A percentile compares a stretch with the other conserved stretches of the same genome.
Evolutionary conservation across 2,113 vertebrate species (phyloP).

Genomic region (Notarius lentiginosus): DNA sequence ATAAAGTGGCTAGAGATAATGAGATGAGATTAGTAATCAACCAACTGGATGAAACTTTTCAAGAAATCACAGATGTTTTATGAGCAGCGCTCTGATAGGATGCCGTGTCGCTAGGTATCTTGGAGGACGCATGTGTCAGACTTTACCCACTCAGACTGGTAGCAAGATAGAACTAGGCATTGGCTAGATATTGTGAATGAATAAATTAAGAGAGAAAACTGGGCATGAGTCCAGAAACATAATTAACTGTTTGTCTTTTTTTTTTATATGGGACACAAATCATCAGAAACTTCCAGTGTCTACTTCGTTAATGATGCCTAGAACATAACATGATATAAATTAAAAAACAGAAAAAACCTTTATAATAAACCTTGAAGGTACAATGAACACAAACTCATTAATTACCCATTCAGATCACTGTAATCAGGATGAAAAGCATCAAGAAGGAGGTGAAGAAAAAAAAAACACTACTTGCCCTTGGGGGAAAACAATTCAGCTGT

Average conservation of each 20-base stretch:
- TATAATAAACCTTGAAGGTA: background rate
- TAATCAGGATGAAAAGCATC: background rate
- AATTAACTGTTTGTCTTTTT: background rate
- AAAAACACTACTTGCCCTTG: background rate
- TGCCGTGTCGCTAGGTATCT: background rate
- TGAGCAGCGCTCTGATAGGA: background rate
- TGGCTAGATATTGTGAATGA: background rate
- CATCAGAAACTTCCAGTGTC: background rate
- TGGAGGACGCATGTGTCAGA: background rate
- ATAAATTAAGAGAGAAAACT: background rate
- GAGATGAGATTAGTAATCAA: too few relatives aligned
- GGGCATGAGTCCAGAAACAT: constrained; percentile 1
- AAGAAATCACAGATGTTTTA: background rate
- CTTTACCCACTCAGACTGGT: background rate
- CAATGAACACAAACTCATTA: background rate
- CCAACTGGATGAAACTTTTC: too few relatives aligned
- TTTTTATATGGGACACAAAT: background rate
- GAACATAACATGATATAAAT: background rate
- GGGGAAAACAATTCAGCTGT: constrained; percentile 19
- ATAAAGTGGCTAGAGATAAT: too few relatives aligned
- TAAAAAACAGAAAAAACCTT: background rate
- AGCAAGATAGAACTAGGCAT: background rate
- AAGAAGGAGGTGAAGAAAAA: background rate
- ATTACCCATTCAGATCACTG: background rate
- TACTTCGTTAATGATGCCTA: background rate